Evolutionary conservation across 2,888 invertebrate species (phyloP).

Genomic region (Carterocephalus palaemon): DNA sequence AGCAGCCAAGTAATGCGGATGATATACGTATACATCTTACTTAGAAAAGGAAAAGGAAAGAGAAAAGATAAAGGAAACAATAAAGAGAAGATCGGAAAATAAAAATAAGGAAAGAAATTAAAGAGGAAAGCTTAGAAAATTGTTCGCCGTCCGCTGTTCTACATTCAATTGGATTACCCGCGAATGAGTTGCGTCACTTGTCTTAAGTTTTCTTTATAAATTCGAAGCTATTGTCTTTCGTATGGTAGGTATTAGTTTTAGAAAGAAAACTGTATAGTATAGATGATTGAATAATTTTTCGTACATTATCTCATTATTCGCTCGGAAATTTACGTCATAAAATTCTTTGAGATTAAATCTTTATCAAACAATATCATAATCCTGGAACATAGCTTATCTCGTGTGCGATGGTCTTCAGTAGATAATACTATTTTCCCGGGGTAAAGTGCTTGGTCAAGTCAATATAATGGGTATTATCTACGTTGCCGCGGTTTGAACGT

Average conservation of each 20-base stretch:
- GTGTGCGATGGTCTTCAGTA: constrained; percentile 2
- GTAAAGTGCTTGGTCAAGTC: constrained; percentile 9
- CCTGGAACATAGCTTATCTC: neutral
- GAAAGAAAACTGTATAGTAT: too few species aligned
- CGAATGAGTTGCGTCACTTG: constrained; percentile 14
- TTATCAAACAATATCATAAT: constrained; percentile 2
- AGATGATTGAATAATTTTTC: too few species aligned
- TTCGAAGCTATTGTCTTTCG: constrained; percentile 5
- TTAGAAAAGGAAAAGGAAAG: constrained; percentile 1
- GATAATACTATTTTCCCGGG: constrained; percentile 8
- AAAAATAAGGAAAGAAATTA: constrained; percentile 15
- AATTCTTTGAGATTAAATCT: too few species aligned
- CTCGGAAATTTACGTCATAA: too few species aligned
- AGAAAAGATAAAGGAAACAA: constrained; percentile 1
- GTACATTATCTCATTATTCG: too few species aligned
- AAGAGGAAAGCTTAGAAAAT: constrained; percentile 20
- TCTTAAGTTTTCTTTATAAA: too few species aligned
- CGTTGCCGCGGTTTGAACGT: neutral
- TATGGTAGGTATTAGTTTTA: neutral
- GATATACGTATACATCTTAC: neutral
- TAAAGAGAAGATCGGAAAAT: constrained; percentile 14
- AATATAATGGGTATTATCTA: constrained; percentile 8
- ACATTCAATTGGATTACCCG: constrained; percentile 16
- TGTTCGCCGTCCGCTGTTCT: constrained; percentile 13
- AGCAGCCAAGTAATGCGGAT: neutral